Base-by-base conservation (phyloP, 2,113 vertebrate species). In the Lontra canadensis region DNA sequence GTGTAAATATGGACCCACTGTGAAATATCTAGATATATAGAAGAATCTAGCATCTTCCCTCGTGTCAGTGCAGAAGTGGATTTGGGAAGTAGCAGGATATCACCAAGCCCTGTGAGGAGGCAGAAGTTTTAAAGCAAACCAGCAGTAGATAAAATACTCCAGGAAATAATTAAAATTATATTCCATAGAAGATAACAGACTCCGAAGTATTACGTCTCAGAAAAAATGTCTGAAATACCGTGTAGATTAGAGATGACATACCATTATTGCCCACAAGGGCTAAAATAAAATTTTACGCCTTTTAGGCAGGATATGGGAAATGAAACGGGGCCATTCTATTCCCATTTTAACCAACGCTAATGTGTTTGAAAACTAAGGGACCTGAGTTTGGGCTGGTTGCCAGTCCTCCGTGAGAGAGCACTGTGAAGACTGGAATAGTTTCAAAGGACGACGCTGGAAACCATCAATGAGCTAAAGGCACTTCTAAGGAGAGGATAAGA, bases 61-160 rank as follows among this genome's bases (percentile, higher is more conserved):
- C 17, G 18, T 29, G 6, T 29, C 23, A 85, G 14, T 49, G n/a
- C 34, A 90, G 49, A 85, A 65, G 8, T 36, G 34, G 81, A 57
- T 17, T 55, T 52, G 20, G 65, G 71, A 39, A 80, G 26, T 9
- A 23, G 6, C 11, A 73, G 23, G 1, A 7, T 25, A 85, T 82
- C 18, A 63, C 6, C 29, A 21, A 17, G 74, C 42, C n/a, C 36
- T 59, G 6, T 26, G 63, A 82, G 26, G 14, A 79, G 14, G 7
- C 52, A 92, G 65, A 97, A 26, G 36, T 91, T n/a, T 84, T 76
- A n/a, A 84, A 95, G 76, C 69, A 84, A 82, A 82, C 12, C 1
- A 29, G 21, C 47, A n/a, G n/a, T 6, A 67, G 6, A 36, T 23
- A 82, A 93, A 81, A 65, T 4, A 59, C 4, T 49, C 49, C 63